Evolutionary conservation across 2,888 invertebrate genomes (phyloP).

Genomic region (Pseudococcus jackbeardsleyi): DNA sequence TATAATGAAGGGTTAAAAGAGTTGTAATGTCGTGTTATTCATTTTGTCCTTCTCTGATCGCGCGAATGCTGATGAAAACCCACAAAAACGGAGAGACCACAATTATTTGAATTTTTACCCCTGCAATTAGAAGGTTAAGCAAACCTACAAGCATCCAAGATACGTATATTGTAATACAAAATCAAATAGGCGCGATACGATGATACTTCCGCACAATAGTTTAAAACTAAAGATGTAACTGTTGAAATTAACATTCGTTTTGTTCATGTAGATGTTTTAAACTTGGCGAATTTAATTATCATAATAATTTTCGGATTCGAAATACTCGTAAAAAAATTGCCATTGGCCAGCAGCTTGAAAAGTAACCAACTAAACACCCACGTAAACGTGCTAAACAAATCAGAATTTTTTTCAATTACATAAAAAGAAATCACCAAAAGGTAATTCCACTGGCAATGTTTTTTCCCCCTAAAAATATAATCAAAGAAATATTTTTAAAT

Average conservation of each 20-base stretch:
- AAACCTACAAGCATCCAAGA: background rate
- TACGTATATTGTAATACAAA: background rate
- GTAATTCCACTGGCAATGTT: background rate
- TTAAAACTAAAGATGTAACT: background rate
- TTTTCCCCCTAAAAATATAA: no score
- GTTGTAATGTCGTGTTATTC: no score
- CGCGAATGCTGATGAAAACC: no score
- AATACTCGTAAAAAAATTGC: background rate
- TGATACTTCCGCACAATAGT: background rate
- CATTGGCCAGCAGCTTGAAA: background rate
- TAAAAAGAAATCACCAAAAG: background rate
- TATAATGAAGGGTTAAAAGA: no score
- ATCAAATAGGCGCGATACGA: background rate
- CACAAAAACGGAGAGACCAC: background rate
- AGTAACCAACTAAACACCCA: background rate
- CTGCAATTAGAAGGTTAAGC: background rate
- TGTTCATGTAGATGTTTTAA: background rate
- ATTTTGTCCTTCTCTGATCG: no score
- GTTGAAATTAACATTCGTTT: background rate
- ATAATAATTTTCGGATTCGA: background rate
- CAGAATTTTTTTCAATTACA: background rate
- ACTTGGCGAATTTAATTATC: background rate
- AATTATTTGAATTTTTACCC: background rate
- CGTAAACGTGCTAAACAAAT: background rate
- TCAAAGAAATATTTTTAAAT: no score